Conservation (phyloP, 2,888 invertebrate species). For the Cataglyphis rosenhaueri region DNA sequence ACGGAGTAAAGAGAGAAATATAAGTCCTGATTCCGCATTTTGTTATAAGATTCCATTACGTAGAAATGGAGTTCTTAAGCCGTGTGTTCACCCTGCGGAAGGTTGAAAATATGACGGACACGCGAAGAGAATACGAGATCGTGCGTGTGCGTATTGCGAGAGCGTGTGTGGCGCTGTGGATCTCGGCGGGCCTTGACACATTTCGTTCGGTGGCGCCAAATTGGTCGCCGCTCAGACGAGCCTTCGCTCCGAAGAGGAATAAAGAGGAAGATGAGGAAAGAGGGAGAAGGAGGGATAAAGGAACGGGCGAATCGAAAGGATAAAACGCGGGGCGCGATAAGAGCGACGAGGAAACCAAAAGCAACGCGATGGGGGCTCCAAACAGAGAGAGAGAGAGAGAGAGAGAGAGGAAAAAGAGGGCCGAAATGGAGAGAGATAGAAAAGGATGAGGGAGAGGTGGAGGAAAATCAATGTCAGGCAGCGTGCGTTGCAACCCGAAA, state of each 20-base stretch:
- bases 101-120: conserved; percentile 13
- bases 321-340: conserved; percentile 26
- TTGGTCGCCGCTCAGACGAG: conserved; percentile 77
- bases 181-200: conserved; percentile 82
- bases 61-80: conserved; percentile 18
- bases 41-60: conserved; percentile 2
- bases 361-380: background rate
- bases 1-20: background rate
- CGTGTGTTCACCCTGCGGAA: conserved; percentile 24
- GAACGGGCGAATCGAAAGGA: conserved; percentile 2
- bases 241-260: conserved; percentile 63
- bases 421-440: conserved; percentile 51
- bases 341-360: conserved; percentile 13
- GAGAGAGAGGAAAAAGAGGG: conserved; percentile 41
- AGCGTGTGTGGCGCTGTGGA: conserved; percentile 51
- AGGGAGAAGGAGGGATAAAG: conserved; percentile 59
- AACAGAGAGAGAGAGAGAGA: conserved; percentile 36
- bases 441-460: conserved; percentile 50
- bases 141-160: conserved; percentile 10
- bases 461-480: conserved; percentile 82
- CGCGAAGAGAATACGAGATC: background rate
- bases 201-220: conserved; percentile 82
- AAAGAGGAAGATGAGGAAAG: conserved; percentile 56
- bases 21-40: background rate
- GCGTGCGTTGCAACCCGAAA: conserved; percentile 75